phyloP scores from a whole-genome alignment of 2,797 vertebrate species.

The Geotrypetes seraphini region DNA sequence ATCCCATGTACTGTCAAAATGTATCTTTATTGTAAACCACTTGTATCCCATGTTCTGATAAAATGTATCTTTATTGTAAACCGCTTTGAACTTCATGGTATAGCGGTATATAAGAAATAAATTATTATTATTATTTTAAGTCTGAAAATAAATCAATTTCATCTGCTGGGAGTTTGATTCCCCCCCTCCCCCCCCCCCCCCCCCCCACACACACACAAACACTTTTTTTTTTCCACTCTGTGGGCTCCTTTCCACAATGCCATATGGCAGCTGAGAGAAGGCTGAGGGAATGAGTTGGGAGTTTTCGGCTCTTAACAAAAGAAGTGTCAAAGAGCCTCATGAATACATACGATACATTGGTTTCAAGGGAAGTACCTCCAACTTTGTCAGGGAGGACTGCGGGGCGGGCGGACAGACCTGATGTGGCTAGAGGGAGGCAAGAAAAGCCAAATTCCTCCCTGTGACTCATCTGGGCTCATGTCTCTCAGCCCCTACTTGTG shows the following conservation, averaged over 20 bases:
- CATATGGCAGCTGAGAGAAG: constrained; percentile 64
- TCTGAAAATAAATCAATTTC: constrained; percentile 67
- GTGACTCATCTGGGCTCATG: constrained; percentile 17
- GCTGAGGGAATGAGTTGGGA: constrained; percentile 37
- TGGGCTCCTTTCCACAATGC: constrained; percentile 51
- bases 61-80: too few relatives aligned
- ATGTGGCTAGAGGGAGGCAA: constrained; percentile 14
- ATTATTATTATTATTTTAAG: too few relatives aligned
- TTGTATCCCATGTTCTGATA: too few relatives aligned
- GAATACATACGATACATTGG: constrained; percentile 44
- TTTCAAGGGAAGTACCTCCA: constrained; percentile 30
- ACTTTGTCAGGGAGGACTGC: constrained; percentile 34
- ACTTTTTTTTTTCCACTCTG: too few relatives aligned
- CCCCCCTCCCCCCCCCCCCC: constrained; percentile 23
- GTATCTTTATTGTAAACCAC: too few relatives aligned
- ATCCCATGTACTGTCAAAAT: too few relatives aligned
- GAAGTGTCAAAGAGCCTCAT: constrained; percentile 42
- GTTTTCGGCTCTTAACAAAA: constrained; percentile 55
- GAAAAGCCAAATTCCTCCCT: constrained; percentile 24
- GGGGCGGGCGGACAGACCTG: constrained; percentile 31
- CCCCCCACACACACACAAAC: too few relatives aligned
- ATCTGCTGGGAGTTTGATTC: constrained; percentile 50
- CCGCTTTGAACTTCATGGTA: too few relatives aligned
- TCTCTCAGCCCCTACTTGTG: background rate
- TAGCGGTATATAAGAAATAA: too few relatives aligned